phyloP scores from a whole-genome alignment of 2,113 vertebrate genomes.

The Spheniscus mendiculus region DNA sequence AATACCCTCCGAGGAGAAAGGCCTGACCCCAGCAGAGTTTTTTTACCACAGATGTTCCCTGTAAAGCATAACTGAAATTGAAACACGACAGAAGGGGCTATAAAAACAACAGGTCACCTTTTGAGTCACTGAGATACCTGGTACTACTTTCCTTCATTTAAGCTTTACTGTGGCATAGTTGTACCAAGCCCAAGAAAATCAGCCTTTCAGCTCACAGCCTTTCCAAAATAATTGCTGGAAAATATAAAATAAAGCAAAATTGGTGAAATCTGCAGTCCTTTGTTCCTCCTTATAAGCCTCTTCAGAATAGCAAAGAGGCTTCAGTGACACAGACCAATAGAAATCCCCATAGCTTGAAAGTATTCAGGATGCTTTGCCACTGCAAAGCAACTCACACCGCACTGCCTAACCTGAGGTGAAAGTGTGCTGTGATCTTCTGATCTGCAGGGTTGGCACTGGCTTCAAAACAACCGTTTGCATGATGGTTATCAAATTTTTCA shows the following conservation, averaged over 20 bases:
- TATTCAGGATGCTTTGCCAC: not conserved
- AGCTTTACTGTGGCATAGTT: not conserved
- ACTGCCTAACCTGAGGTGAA: constrained; percentile 29
- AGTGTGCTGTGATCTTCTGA: constrained; percentile 30
- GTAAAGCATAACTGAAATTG: constrained; percentile 22
- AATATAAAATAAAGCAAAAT: not conserved
- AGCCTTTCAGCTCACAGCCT: not conserved
- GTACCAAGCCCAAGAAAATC: not conserved
- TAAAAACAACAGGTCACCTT: constrained; percentile 33
- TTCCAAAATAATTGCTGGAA: not conserved
- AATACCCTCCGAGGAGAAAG: not conserved
- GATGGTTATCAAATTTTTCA: not conserved
- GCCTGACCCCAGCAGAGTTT: not conserved
- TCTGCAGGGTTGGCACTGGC: not conserved
- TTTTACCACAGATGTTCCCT: not conserved
- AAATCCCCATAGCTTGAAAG: not conserved
- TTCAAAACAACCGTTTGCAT: not conserved
- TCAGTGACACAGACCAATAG: not conserved
- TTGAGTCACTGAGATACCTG: not conserved
- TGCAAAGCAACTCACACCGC: not conserved
- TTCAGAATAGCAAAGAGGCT: constrained; percentile 38
- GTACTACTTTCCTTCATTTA: not conserved
- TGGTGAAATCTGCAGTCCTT: not conserved
- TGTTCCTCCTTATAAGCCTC: not conserved
- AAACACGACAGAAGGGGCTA: not conserved